These are phyloP conservation scores for Trichogramma evanescens DNA, from an alignment of 2,888 invertebrate species.

Conservation along the genomic window DNA sequence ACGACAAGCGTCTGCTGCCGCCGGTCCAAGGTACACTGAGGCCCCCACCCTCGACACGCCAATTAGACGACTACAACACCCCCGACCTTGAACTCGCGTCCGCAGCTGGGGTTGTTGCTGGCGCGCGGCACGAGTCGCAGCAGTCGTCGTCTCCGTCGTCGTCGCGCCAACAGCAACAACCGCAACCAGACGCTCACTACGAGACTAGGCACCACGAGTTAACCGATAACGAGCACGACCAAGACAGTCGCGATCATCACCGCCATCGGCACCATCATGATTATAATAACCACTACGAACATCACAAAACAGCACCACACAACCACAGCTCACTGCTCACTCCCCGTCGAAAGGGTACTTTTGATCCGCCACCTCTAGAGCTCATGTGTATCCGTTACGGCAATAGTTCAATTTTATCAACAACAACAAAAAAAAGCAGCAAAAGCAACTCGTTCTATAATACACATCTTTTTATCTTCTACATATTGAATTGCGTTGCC, in stretches of 20 bases:
- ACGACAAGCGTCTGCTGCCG: slow-evolving; percentile 87
- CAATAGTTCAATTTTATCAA: too few relatives aligned
- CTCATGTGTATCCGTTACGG: too few relatives aligned
- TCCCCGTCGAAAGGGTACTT: slow-evolving; percentile 43
- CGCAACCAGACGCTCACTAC: background rate
- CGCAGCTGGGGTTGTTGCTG: background rate
- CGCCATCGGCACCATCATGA: slow-evolving; percentile 33
- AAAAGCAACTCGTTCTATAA: too few relatives aligned
- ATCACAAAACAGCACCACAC: slow-evolving; percentile 40
- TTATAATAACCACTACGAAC: slow-evolving; percentile 16
- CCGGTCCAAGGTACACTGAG: slow-evolving; percentile 72
- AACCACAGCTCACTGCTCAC: slow-evolving; percentile 46
- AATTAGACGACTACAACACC: slow-evolving; percentile 39
- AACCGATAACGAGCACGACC: slow-evolving; percentile 43
- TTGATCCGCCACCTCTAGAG: slow-evolving; percentile 7
- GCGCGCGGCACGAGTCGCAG: too few relatives aligned
- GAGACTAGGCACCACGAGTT: slow-evolving; percentile 13
- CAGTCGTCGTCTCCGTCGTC: too few relatives aligned
- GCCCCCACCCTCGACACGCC: slow-evolving; percentile 44
- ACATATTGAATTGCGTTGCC: too few relatives aligned
- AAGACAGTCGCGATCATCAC: slow-evolving; percentile 30
- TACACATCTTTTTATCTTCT: too few relatives aligned
- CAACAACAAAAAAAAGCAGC: too few relatives aligned
- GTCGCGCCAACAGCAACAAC: background rate
- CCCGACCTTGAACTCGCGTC: slow-evolving; percentile 5